phyloP scores from a whole-genome alignment of 2,797 vertebrate species.

The Graptemys geographica region DNA sequence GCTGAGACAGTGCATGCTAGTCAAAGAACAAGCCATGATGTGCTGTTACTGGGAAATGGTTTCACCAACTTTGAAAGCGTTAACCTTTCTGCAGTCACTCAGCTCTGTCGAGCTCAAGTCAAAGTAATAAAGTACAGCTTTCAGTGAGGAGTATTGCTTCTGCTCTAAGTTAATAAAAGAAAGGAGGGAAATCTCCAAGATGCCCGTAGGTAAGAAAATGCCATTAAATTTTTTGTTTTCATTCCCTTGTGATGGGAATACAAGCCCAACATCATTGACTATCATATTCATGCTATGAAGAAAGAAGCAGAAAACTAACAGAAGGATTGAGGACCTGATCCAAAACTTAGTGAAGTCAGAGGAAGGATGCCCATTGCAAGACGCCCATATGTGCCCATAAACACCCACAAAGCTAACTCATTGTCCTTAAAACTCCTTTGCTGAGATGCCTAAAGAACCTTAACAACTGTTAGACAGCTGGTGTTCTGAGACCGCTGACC shows the following conservation, averaged over 20 bases:
- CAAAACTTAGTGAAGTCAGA: neutral
- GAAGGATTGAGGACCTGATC: neutral
- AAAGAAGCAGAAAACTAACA: neutral
- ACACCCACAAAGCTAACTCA: neutral
- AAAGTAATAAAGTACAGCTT: neutral
- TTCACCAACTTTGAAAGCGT: neutral
- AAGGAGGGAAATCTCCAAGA: neutral
- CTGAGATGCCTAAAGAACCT: neutral
- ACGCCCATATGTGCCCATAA: neutral
- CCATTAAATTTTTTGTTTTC: neutral
- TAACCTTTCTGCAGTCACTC: neutral
- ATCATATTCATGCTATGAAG: neutral
- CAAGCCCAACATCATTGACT: neutral
- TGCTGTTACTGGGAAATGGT: neutral
- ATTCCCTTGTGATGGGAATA: fast-evolving
- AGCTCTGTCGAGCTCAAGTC: neutral
- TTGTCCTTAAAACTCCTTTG: neutral
- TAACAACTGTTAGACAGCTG: neutral
- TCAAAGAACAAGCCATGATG: neutral
- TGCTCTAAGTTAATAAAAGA: neutral
- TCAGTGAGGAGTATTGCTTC: neutral
- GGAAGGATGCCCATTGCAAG: neutral
- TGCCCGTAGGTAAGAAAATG: neutral
- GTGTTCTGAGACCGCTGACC: neutral
- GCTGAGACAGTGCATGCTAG: neutral